Evolutionary conservation across 2,797 vertebrate genomes (phyloP).

Genomic region (Urosaurus nigricauda): DNA sequence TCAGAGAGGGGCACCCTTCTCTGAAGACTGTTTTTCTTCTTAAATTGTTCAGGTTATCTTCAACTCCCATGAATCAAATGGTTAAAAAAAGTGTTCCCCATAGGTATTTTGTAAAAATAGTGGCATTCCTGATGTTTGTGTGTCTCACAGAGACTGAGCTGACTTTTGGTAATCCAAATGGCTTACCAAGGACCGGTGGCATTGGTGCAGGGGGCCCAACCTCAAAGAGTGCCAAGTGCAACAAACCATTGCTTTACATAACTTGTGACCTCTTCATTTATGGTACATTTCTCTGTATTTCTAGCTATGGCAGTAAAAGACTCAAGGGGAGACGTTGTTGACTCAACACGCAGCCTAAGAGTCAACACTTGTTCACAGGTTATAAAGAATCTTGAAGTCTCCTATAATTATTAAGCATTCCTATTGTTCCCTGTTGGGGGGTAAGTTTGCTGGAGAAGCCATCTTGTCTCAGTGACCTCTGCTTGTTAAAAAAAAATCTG

Average conservation of each 20-base stretch:
- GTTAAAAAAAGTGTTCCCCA: not conserved
- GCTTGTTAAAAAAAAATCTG: constrained; percentile 34
- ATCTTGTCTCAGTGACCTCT: constrained; percentile 46
- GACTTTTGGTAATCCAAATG: constrained; percentile 7
- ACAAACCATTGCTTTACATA: not conserved
- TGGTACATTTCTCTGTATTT: constrained; percentile 12
- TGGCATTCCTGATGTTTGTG: not conserved
- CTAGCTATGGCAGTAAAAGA: not conserved
- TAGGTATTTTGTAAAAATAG: not conserved
- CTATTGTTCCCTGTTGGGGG: not conserved
- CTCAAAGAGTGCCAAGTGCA: constrained; percentile 3
- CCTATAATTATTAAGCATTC: constrained; percentile 10
- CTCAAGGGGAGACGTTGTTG: not conserved
- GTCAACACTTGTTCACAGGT: not conserved
- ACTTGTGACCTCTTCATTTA: not conserved
- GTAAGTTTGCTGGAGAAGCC: constrained; percentile 34
- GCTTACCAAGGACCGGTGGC: not conserved
- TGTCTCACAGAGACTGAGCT: not conserved
- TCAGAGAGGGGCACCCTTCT: constrained; percentile 19
- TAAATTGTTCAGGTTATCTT: constrained; percentile 30
- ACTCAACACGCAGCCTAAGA: not conserved
- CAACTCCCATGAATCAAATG: not conserved
- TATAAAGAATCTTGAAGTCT: constrained; percentile 27
- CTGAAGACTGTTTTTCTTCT: not conserved
- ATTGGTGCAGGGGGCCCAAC: not conserved